Base-by-base conservation (phyloP, 2,888 invertebrate species). In the Thecophora atra region DNA sequence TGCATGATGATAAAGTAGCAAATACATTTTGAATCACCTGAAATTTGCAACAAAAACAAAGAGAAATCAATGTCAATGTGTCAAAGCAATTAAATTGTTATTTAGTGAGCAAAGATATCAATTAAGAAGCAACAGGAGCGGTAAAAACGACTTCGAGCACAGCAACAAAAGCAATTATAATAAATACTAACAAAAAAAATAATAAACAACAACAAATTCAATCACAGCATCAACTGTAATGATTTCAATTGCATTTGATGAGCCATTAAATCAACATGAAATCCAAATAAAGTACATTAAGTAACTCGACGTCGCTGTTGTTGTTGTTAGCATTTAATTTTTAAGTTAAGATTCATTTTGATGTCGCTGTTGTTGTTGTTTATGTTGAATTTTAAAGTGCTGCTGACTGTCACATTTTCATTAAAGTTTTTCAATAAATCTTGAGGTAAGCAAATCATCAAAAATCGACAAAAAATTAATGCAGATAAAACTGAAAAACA, bases 221-320 rank as follows among this genome's bases (percentile, higher is more conserved):
- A 64, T n/a, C 8, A 37, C 64, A 64, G 2, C 15, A 21, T 24
- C 21, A 28, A n/a, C 37, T 37, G 19, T n/a, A 42, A 42, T 19
- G n/a, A 19, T 15, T 63, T n/a, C 63, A 42, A 64, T 21, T 19
- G 37, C 24, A 21, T 60, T 28, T 58, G 30, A 24, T 60, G 60
- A 17, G 30, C 17, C 26, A 60, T 60, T 60, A 28, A 60, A 56
- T 56, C 47, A n/a, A 5, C 47, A 47, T 47, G 1, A 47, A 47
- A 47, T 17, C 17, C 28, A 8, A 60, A 26, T 58, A 24, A 58
- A 60, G n/a, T 24, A 56, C 21, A 30, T 30, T 30, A 60, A 60
- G 60, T n/a, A 26, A 60, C 60, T 15, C 15, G 13, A 15, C 3
- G 4, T 26, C 24, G 13, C n/a, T 28, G 30, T 26, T 63, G 44